Percentiles rank a stretch among this genome's conserved stretches.
Conservation (phyloP, 2,888 invertebrate species). For the Cataglyphis rosenhaueri region DNA sequence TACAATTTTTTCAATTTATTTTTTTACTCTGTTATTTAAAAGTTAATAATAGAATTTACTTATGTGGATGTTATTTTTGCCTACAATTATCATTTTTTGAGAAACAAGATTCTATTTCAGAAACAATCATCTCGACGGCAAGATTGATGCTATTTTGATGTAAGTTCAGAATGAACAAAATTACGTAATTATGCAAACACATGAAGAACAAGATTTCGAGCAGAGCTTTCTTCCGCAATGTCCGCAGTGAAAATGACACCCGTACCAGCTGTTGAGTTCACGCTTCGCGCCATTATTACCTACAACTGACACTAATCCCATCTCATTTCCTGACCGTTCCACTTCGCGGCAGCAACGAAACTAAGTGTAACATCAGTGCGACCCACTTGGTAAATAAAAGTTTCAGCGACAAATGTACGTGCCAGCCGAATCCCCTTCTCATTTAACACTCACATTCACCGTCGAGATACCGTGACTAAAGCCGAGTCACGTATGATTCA, state of each 20-base stretch:
- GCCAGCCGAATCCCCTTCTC: not conserved
- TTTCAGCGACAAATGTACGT: constrained; percentile 34
- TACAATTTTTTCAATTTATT: not conserved
- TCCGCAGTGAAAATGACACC: constrained; percentile 13
- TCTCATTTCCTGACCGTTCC: constrained; percentile 71
- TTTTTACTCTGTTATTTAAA: not conserved
- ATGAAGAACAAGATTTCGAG: constrained; percentile 15
- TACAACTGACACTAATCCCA: constrained; percentile 70
- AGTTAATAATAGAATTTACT: not conserved
- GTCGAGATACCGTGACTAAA: not conserved
- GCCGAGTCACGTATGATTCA: not conserved
- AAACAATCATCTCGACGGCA: constrained; percentile 6
- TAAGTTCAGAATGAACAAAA: not conserved
- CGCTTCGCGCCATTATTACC: constrained; percentile 66
- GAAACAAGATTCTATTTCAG: constrained; percentile 12
- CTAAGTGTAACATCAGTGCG: constrained; percentile 57
- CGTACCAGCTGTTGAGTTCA: constrained; percentile 56
- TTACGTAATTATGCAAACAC: constrained; percentile 42
- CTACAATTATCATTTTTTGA: not conserved
- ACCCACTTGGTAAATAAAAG: constrained; percentile 64
- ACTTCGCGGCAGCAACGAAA: constrained; percentile 61
- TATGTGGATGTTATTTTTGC: not conserved
- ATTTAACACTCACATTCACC: not conserved
- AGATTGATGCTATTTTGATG: constrained; percentile 18
- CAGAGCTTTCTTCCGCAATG: constrained; percentile 29